Base-by-base conservation (phyloP, 2,888 invertebrate species). In the Caenorhabditis virilis region DNA sequence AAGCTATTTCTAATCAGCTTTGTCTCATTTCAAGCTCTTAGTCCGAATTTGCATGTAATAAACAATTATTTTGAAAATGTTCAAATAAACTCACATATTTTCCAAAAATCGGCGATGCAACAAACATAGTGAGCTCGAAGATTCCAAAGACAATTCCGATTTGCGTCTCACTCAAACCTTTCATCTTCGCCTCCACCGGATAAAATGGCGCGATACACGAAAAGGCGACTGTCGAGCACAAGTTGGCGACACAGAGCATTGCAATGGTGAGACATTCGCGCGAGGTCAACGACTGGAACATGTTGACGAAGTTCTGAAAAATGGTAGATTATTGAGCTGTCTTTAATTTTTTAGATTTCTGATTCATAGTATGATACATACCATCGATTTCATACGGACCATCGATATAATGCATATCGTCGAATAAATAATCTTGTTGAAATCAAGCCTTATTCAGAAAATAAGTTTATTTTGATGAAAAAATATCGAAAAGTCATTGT, bases 61-160 rank as follows among this genome's bases (percentile, higher is more conserved):
- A 27, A 15, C 38, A 16, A 15, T 15, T 50, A 18, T 38, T 25
- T 11, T n/a, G n/a, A 27, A 36, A n/a, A 20, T 38, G 7, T 38
- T 20, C 20, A 3, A 38, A n/a, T 20, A 38, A 57, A 65, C 78
- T 68, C 22, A 82, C 83, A 69, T 80, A 79, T 78, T 79, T 78
- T 35, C 83, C 83, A 51, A 80, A 77, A 42, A 83, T 16, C 3
- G 82, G 83, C 2, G 83, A 78, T 7, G 72, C 67, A n/a, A 83
- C 41, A 53, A 83, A 83, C 71, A 80, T 82, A 22, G 74, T 72
- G 42, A 83, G 60, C 53, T 83, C 82, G 51, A 82, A 82, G 15
- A 79, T 69, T 39, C 83, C 83, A 59, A 83, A 83, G 36, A 83
- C 77, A 15, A 84, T 73, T n/a, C 83, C 83, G 18, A 74, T 78